Base-by-base conservation (phyloP, 2,888 invertebrate species). In the Ectobius pallidus region DNA sequence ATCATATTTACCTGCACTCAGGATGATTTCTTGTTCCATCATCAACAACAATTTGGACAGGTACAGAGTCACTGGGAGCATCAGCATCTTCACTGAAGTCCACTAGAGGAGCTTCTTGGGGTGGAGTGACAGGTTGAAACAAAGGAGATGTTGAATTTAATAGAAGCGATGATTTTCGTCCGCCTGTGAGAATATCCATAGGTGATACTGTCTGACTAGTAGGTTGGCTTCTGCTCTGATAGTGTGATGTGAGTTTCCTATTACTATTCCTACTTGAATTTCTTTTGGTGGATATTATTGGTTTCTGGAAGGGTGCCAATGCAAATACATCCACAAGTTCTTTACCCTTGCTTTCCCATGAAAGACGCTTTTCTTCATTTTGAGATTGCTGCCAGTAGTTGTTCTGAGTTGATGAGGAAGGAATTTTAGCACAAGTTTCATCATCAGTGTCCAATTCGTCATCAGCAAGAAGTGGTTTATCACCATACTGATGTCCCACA, bases 401-500 rank as follows among this genome's bases (percentile, higher is more conserved):
- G 25, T 65, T 46, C 1, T 46, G 20, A 16, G 16, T 32, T 39
- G 44, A 22, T 27, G 74, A 65, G 22, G 71, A 65, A 2, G 74
- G 70, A 49, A 44, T 69, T 42, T 39, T 70, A 1, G n/a, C 42
- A 65, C 77, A 77, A 44, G 71, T 76, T 25, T 80, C 80, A 14
- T 79, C 82, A 70, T 90, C 89, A 0, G 88, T 87, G 77, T 91
- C 91, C n/a, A 92, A 81, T 78, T 93, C 93, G 80, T 93, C 92
- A 79, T 93, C 93, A 71, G 92, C 86, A 3, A 94, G 81, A 46
- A 94, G 81, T 1, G 93, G 93, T 77, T 88, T 88, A 75, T 91
- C 92, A 0, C 92, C 93, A 78, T 91, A 92, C 77, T 90, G 90
- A 80, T 92, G 92, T 0, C 92, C 89, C 6, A 92, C 88, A 75